phyloP scores from a whole-genome alignment of 2,113 vertebrate species.

The Tyto alba region DNA sequence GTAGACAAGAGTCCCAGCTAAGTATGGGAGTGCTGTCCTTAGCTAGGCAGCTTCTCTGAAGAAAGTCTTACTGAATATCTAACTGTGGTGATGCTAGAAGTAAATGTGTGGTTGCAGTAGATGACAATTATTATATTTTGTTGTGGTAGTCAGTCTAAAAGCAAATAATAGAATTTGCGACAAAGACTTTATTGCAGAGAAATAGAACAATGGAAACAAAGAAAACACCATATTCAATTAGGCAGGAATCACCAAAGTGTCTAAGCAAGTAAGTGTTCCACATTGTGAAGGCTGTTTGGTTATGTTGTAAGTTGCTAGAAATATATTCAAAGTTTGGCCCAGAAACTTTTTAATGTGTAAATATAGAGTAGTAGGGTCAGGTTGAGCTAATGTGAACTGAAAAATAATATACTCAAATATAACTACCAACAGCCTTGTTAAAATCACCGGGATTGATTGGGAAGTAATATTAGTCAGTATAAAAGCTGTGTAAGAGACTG shows the following conservation, averaged over 20 bases:
- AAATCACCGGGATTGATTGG: neutral
- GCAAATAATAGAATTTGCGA: neutral
- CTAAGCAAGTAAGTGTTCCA: neutral
- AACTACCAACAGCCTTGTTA: neutral
- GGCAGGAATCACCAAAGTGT: neutral
- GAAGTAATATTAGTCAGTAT: neutral
- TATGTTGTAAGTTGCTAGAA: neutral
- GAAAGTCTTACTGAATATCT: neutral
- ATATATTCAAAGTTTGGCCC: neutral
- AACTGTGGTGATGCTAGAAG: neutral
- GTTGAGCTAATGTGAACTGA: neutral
- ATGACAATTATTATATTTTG: neutral
- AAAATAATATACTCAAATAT: neutral
- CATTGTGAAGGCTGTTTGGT: neutral
- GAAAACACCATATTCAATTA: neutral
- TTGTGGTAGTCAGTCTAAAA: neutral
- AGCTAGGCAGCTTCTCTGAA: neutral
- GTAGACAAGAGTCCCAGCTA: neutral
- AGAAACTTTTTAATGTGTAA: neutral
- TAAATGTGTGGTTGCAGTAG: neutral
- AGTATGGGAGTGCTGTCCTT: neutral
- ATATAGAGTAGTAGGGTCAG: neutral
- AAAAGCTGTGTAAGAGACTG: neutral
- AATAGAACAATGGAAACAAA: neutral
- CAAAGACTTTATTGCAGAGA: neutral